phyloP scores from a whole-genome alignment of 1,140 invertebrate species.

The Steinernema feltiae region DNA sequence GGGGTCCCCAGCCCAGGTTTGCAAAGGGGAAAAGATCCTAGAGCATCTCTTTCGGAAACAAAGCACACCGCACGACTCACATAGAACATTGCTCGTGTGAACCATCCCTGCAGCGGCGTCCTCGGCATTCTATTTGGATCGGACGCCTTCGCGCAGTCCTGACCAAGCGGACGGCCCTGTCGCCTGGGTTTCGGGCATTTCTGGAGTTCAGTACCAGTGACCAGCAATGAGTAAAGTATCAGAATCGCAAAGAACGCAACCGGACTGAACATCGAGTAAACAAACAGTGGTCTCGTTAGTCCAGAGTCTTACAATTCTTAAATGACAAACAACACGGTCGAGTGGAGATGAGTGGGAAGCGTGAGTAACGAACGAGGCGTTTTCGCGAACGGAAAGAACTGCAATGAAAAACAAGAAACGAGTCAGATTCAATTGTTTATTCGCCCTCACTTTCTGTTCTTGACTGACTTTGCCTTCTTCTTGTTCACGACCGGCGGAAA shows the following conservation, averaged over 20 bases:
- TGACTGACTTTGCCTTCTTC: too few species aligned
- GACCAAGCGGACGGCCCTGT: background rate
- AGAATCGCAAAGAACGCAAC: background rate
- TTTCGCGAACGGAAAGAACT: too few species aligned
- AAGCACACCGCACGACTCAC: slow-evolving; percentile 19
- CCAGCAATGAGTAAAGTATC: background rate
- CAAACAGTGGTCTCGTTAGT: background rate
- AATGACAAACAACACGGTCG: background rate
- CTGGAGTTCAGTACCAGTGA: background rate
- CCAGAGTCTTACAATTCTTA: background rate
- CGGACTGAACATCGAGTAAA: background rate
- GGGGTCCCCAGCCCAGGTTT: slow-evolving; percentile 50
- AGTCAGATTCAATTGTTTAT: too few species aligned
- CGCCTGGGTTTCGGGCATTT: background rate
- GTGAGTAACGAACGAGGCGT: too few species aligned
- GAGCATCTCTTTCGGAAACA: background rate
- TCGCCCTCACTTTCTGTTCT: too few species aligned
- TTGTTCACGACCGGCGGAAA: too few species aligned
- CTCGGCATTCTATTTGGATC: background rate
- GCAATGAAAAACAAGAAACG: too few species aligned
- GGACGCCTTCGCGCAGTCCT: background rate
- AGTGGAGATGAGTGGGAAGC: background rate
- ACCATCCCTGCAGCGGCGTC: background rate
- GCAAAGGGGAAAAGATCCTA: slow-evolving; percentile 46
- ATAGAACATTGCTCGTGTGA: slow-evolving; percentile 25